A percentile compares a stretch with the other conserved stretches of the same genome.
Conservation (phyloP, 2,888 invertebrate genomes). For the Sisyra nigra region DNA sequence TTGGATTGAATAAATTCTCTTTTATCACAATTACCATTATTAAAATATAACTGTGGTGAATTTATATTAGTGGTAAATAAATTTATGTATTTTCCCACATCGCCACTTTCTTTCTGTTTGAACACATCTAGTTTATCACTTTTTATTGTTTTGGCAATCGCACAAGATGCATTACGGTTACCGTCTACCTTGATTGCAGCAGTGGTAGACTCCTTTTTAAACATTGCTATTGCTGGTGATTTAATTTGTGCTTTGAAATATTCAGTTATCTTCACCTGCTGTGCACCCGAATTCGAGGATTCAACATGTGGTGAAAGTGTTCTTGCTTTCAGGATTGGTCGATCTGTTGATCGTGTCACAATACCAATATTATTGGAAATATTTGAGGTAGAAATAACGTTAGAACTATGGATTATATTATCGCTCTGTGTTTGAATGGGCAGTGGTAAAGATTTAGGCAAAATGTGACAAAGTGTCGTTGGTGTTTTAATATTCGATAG, state of each 20-base stretch:
- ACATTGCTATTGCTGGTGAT: constrained; percentile 29
- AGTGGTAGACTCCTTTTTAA: constrained; percentile 18
- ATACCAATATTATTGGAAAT: too few relatives aligned
- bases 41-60: constrained; percentile 7
- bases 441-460: constrained; percentile 7
- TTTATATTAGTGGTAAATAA: constrained; percentile 5
- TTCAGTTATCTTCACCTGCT: constrained; percentile 69
- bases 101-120: constrained; percentile 2
- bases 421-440: background rate
- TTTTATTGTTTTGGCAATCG: constrained; percentile 1
- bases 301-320: too few relatives aligned
- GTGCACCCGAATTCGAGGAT: constrained; percentile 10
- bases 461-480: constrained; percentile 4
- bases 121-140: constrained; percentile 5
- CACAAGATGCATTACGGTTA: background rate
- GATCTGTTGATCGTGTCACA: too few relatives aligned
- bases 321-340: too few relatives aligned
- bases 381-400: too few relatives aligned
- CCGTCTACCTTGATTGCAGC: background rate
- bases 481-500: constrained; percentile 4
- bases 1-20: constrained; percentile 12
- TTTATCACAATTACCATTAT: constrained; percentile 9
- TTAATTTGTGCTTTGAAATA: constrained; percentile 76
- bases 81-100: constrained; percentile 6
- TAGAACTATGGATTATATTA: too few relatives aligned